phyloP scores from a whole-genome alignment of 2,797 vertebrate species.

The Trachops cirrhosus region DNA sequence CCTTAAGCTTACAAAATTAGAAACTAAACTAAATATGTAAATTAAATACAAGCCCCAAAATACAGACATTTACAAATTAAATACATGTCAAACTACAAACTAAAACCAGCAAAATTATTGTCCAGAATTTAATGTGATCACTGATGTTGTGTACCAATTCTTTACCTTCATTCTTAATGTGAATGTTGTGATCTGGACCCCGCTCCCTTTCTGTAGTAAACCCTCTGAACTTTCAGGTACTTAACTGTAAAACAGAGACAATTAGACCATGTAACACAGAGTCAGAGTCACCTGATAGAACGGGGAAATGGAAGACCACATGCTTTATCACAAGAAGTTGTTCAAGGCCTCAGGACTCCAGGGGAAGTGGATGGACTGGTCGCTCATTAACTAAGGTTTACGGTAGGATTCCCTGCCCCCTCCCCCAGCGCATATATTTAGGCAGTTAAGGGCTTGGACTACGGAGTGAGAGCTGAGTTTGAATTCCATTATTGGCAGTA shows the following conservation, averaged over 20 bases:
- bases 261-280: not conserved
- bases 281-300: not conserved
- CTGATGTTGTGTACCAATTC: not conserved
- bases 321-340: not conserved
- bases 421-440: too few species aligned
- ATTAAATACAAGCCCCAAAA: not conserved
- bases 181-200: not conserved
- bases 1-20: not conserved
- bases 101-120: not conserved
- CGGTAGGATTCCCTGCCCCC: not conserved
- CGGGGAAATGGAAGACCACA: not conserved
- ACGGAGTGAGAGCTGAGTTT: not conserved
- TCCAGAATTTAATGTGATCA: not conserved
- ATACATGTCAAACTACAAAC: not conserved
- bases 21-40: conserved; percentile 20
- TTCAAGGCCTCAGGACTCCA: not conserved
- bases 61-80: not conserved
- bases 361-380: not conserved
- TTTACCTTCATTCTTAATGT: not conserved
- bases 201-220: not conserved
- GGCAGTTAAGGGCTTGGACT: not conserved
- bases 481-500: not conserved
- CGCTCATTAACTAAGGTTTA: not conserved
- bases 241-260: not conserved
- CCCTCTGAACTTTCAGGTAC: not conserved